These are phyloP conservation scores for Morpho achilles DNA, from an alignment of 2,888 invertebrate genomes.

Conservation along the genomic window DNA sequence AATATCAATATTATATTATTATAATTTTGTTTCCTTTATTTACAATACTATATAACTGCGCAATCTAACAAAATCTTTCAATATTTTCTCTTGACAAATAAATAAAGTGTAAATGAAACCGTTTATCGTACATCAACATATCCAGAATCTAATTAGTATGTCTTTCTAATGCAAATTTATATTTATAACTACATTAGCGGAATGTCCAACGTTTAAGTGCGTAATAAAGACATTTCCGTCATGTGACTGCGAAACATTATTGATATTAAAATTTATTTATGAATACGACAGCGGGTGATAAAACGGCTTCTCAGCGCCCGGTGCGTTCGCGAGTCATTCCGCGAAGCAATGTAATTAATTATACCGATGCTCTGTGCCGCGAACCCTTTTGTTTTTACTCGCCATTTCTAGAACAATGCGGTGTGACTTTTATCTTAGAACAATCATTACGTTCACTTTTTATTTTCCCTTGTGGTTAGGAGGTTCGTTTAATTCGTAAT, in stretches of 20 bases:
- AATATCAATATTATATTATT: too few relatives aligned
- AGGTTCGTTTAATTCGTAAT: too few relatives aligned
- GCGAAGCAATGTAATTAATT: conserved; percentile 71
- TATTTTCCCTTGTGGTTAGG: conserved; percentile 21
- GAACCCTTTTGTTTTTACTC: conserved; percentile 62
- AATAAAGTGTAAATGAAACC: neutral
- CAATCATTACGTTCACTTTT: conserved; percentile 57
- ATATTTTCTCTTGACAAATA: neutral
- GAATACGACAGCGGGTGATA: conserved; percentile 56
- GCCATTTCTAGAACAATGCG: conserved; percentile 70
- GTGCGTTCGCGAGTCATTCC: conserved; percentile 58
- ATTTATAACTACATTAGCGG: conserved; percentile 14
- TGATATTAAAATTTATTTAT: conserved; percentile 53
- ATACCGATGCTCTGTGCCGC: conserved; percentile 49
- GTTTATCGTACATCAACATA: conserved; percentile 1
- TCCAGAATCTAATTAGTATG: conserved; percentile 1
- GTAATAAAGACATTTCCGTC: conserved; percentile 38
- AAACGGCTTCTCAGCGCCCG: conserved; percentile 53
- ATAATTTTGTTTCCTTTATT: too few relatives aligned
- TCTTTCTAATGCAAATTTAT: conserved; percentile 13
- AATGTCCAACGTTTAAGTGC: conserved; percentile 15
- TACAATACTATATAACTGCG: too few relatives aligned
- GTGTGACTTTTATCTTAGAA: conserved; percentile 61
- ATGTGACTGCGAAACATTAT: conserved; percentile 23
- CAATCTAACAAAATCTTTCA: too few relatives aligned